Evolutionary conservation across 30 jellyfish, hydroid and myxozoan genomes (phyloP).

Genomic region (Cassiopea andromeda): DNA sequence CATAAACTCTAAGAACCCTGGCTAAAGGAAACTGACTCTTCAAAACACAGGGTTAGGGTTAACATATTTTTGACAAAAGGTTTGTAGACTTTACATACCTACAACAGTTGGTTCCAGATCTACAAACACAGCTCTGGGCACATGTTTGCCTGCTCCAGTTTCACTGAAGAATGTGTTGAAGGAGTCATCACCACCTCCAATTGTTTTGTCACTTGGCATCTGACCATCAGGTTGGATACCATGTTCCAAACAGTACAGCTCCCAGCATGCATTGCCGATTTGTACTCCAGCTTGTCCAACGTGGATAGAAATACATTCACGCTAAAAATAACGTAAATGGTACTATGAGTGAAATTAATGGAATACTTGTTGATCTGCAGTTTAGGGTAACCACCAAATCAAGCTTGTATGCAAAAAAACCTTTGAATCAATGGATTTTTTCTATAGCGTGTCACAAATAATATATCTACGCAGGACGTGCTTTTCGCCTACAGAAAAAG

Average conservation of each 20-base stretch:
- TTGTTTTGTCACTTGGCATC: slow-evolving; percentile 94
- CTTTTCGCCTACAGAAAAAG: no score
- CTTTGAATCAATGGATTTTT: no score
- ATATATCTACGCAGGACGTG: no score
- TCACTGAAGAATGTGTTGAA: slow-evolving; percentile 94
- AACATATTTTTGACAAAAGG: no score
- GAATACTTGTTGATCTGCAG: no score
- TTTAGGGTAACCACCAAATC: no score
- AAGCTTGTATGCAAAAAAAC: no score
- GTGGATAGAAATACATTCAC: slow-evolving; percentile 95
- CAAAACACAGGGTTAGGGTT: no score
- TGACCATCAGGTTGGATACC: slow-evolving; percentile 99
- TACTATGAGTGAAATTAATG: background rate
- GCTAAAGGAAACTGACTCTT: no score
- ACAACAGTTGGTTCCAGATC: slow-evolving; percentile 94
- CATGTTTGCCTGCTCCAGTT: slow-evolving; percentile 96
- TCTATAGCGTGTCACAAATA: no score
- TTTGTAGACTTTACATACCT: slow-evolving; percentile 48
- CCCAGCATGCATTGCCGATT: slow-evolving; percentile 98
- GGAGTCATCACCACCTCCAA: slow-evolving; percentile 97
- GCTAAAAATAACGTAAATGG: slow-evolving; percentile 30
- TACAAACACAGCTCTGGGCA: slow-evolving; percentile 93
- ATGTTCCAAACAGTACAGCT: slow-evolving; percentile 93
- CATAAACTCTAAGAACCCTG: no score
- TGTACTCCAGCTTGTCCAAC: slow-evolving; percentile 98